Conservation (phyloP, 2,113 vertebrate genomes). For the Oreocharis arfaki region DNA sequence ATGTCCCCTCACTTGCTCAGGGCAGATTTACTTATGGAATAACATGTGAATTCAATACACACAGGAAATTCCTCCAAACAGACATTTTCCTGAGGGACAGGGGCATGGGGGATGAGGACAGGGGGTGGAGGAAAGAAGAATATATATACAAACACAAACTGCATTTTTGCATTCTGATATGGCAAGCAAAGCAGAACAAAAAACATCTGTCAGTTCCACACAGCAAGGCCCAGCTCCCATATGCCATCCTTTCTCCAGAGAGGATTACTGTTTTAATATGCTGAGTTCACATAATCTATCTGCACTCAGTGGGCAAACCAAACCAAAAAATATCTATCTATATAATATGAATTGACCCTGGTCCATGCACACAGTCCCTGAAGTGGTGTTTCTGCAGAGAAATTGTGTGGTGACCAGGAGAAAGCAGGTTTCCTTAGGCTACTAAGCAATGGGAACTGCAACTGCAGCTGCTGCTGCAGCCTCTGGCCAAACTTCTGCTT, state of each 20-base stretch:
- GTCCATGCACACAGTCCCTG: neutral
- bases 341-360: neutral
- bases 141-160: neutral
- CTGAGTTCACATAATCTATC: neutral
- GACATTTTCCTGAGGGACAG: neutral
- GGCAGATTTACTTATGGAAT: neutral
- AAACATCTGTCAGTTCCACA: conserved; percentile 20
- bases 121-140: neutral
- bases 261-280: conserved; percentile 30
- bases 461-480: neutral
- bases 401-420: neutral
- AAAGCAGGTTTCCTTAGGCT: neutral
- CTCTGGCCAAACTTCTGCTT: neutral
- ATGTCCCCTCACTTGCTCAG: neutral
- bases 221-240: conserved; percentile 11
- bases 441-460: neutral
- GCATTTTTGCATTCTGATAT: neutral
- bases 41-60: neutral
- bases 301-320: neutral
- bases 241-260: neutral
- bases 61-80: neutral
- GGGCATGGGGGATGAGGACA: neutral
- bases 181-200: conserved; percentile 37
- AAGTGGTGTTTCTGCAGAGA: neutral
- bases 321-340: neutral